Base-by-base conservation (phyloP, 64 coral and sea anemone genomes). In the Orbicella faveolata region DNA sequence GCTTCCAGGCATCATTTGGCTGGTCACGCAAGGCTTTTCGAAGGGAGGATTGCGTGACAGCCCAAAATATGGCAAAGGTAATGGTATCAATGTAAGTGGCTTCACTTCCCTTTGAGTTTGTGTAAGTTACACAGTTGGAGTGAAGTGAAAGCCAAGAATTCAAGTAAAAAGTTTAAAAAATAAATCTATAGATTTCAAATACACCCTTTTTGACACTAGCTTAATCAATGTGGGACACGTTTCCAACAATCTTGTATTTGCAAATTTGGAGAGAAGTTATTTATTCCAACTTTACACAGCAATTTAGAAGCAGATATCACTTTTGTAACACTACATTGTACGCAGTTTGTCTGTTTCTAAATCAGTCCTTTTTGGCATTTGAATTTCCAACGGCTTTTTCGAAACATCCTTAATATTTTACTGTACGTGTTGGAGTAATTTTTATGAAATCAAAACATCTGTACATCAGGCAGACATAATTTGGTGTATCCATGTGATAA, bases 221-320 rank as follows among this genome's bases (percentile, higher is more conserved):
- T 70, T 26, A 25, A 0, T 33, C 2, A 70, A 78, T 52, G 37
- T 52, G 19, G 21, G 36, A 9, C 36, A 78, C 6, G 9, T 78
- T 52, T 78, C 37, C 20, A 52, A 52, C 41, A 78, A 78, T 78
- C 41, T 51, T 51, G 36, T 53, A 78, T 78, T 78, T 53, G 75
- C 51, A 39, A 78, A 51, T 78, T 78, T 78, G 1, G 19, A 77
- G 3, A 78, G 37, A 78, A 53, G 37, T 51, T 78, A 78, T 78
- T 78, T 78, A 78, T 78, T 78, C 9, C 41, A 53, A 52, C 20
- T 52, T 78, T 52, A 52, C 36, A 23, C 19, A 15, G 19, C 41
- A 78, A 78, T 8, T 39, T 52, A 21, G 9, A 21, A 21, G 35
- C 35, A 78, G 36, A 44, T 15, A n/a, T 23, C 67, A 70, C 21